phyloP scores from a whole-genome alignment of 2,113 vertebrate species.

The Montifringilla adamsi region DNA sequence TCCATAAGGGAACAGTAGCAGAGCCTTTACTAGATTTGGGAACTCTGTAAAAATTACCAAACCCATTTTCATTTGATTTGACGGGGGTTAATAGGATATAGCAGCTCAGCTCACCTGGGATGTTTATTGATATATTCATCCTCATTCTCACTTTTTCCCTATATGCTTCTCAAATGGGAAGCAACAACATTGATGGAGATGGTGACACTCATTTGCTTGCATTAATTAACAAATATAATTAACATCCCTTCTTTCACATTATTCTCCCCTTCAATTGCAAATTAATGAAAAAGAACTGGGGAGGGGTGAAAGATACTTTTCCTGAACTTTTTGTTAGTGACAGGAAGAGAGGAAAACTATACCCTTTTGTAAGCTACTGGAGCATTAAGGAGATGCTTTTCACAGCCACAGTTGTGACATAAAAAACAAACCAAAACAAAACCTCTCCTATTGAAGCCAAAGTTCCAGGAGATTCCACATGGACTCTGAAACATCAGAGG shows the following conservation, averaged over 20 bases:
- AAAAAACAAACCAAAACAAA: not conserved
- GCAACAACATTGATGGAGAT: not conserved
- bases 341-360: not conserved
- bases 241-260: not conserved
- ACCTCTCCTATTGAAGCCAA: not conserved
- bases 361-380: not conserved
- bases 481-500: not conserved
- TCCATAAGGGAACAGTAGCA: not conserved
- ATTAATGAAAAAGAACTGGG: not conserved
- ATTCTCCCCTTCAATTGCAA: not conserved
- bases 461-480: not conserved
- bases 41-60: not conserved
- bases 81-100: not conserved
- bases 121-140: not conserved
- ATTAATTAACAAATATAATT: not conserved
- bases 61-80: not conserved
- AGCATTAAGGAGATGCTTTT: not conserved
- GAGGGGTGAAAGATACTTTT: not conserved
- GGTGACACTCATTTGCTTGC: not conserved
- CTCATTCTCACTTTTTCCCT: not conserved
- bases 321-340: not conserved
- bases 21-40: not conserved
- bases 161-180: not conserved
- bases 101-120: not conserved
- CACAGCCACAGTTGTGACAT: not conserved